Evolutionary conservation across 2,797 vertebrate genomes (phyloP), one percentile per base, ranked within the genome.

Genomic region (Centroberyx gerrardi): DNA sequence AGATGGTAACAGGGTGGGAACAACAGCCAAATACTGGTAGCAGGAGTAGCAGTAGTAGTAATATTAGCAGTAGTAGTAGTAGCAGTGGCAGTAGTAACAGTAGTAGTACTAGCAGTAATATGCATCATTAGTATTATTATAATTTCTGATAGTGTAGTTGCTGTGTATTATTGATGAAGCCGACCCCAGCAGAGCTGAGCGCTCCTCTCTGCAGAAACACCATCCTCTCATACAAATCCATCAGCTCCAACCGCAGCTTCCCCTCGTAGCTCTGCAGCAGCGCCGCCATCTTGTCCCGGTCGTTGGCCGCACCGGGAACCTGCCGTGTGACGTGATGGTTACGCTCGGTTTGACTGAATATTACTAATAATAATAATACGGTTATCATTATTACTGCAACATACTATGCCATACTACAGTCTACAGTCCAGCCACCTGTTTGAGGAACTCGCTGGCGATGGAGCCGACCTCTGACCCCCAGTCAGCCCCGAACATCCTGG

Each of bases 361-460:
- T 22, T 22, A n/a, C n/a, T n/a, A n/a, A n/a, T n/a, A n/a, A n/a
- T 62, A n/a, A 54, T 17, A 33, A 33, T 36, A 18, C 7, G 14
- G 12, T 61, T 0, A 53, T 10, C 17, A 22, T 13, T 5, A 18
- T 27, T 64, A 58, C 22, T 48, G n/a, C 3, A 13, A 4, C 29
- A 22, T 22, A 22, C 1, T 22, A 22, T 22, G 22, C 22, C 22
- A 22, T 22, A 14, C 44, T 44, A 8, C 8, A 3, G 38, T 29
- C 2, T 18, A 40, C 51, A 28, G 27, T 38, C 28, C 27, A 59
- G 31, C 9, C 22, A 78, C 75, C 75, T 78, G 49, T 49, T 72
- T 78, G 38, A 72, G 42, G 15, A 78, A n/a, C 40, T 66, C 68
- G 31, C 75, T 72, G 49, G 49, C 55, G 40, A 60, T 77, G 55